These are phyloP conservation scores for Epicauta chinensis DNA, from an alignment of 1,140 invertebrate genomes.

Conservation along the genomic window DNA sequence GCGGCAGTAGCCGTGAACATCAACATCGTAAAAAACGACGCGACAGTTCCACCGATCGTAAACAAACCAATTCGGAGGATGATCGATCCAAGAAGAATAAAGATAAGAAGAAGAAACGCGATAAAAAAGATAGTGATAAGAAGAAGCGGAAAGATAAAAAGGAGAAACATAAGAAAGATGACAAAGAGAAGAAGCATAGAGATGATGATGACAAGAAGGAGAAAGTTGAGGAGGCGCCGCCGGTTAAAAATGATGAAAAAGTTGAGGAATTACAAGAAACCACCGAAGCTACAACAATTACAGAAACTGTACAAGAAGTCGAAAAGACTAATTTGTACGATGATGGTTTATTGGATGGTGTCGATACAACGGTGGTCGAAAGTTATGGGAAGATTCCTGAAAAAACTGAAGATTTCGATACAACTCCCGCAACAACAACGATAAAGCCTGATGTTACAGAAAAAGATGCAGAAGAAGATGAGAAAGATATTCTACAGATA, in stretches of 20 bases:
- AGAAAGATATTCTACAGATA: slow-evolving; percentile 40
- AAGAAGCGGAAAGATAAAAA: slow-evolving; percentile 47
- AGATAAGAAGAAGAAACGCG: slow-evolving; percentile 50
- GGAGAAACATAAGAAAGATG: slow-evolving; percentile 47
- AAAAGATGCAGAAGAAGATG: slow-evolving; percentile 33
- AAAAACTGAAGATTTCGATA: slow-evolving; percentile 4
- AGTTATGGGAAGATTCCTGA: slow-evolving; percentile 34
- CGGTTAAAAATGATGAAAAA: slow-evolving; percentile 39
- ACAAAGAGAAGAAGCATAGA: slow-evolving; percentile 43
- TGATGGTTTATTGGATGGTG: slow-evolving; percentile 35
- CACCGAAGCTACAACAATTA: neutral
- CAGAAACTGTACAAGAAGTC: slow-evolving; percentile 3
- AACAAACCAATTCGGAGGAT: slow-evolving; percentile 41
- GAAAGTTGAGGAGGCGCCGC: slow-evolving; percentile 26
- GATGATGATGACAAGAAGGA: slow-evolving; percentile 48
- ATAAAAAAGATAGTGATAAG: slow-evolving; percentile 49
- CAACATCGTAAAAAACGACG: slow-evolving; percentile 19
- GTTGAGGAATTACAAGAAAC: slow-evolving; percentile 13
- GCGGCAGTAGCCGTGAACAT: slow-evolving; percentile 35
- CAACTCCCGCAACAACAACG: neutral
- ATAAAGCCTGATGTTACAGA: slow-evolving; percentile 15
- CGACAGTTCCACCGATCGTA: slow-evolving; percentile 33
- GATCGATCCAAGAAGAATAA: slow-evolving; percentile 47
- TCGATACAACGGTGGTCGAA: slow-evolving; percentile 35
- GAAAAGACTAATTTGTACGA: slow-evolving; percentile 36